Conservation (phyloP, 2,888 invertebrate species). For the Gerris lacustris region DNA sequence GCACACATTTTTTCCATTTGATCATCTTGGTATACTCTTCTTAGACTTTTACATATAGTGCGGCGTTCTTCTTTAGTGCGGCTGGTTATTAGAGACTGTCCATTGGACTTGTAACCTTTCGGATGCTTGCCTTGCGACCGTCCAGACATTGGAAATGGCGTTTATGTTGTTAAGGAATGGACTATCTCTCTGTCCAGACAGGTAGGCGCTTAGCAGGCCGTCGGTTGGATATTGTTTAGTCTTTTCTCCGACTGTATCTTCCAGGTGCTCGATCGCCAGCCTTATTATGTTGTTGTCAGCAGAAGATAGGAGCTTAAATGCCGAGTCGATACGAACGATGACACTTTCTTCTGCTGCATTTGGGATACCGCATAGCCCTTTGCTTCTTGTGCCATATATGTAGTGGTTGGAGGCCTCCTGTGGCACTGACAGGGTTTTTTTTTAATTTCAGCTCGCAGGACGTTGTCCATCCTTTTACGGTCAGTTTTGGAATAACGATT, state of each 20-base stretch:
- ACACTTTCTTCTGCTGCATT: slow-evolving; percentile 11
- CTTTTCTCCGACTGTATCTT: not conserved
- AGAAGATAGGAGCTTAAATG: slow-evolving; percentile 18
- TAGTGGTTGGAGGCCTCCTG: slow-evolving; percentile 16
- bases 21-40: not conserved
- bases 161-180: not conserved
- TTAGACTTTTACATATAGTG: not conserved
- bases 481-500: slow-evolving; percentile 1
- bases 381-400: slow-evolving; percentile 16
- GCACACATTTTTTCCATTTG: not conserved
- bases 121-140: not conserved
- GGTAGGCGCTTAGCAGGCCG: not conserved
- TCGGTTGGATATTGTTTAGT: not conserved
- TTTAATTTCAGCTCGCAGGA: slow-evolving; percentile 15
- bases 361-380: slow-evolving; percentile 12
- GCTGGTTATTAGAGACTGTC: not conserved
- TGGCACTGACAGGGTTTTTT: slow-evolving; percentile 12
- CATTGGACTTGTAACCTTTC: not conserved
- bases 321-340: not conserved
- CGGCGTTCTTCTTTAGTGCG: not conserved
- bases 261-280: not conserved
- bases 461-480: not conserved
- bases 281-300: not conserved
- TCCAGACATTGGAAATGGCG: not conserved
- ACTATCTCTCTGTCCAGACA: not conserved